Conservation (phyloP, 2,888 invertebrate genomes). For the Scaptomyza parva region DNA sequence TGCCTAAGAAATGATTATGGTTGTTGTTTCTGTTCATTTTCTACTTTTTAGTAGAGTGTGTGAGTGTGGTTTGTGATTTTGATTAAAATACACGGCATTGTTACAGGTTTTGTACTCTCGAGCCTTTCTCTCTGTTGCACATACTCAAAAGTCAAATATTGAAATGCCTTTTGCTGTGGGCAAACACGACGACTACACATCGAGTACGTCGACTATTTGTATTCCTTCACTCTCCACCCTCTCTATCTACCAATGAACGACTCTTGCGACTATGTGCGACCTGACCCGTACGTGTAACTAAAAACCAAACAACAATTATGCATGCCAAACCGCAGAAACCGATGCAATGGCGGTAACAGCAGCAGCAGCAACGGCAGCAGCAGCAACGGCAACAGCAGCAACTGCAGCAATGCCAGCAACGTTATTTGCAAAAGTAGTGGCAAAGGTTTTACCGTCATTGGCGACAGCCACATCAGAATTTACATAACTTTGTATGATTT, state of each 20-base stretch:
- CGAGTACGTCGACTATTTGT: constrained; percentile 13
- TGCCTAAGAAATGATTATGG: constrained; percentile 71
- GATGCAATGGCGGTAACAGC: constrained; percentile 56
- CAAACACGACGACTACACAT: too few relatives aligned
- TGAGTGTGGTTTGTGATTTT: constrained; percentile 45
- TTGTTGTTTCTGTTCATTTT: constrained; percentile 39
- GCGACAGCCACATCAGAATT: constrained; percentile 69
- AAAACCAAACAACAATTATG: constrained; percentile 79
- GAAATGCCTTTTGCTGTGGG: constrained; percentile 30
- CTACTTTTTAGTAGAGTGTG: too few relatives aligned
- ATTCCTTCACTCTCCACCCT: not conserved
- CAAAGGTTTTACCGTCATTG: constrained; percentile 17
- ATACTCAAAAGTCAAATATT: constrained; percentile 27
- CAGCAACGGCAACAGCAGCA: constrained; percentile 35
- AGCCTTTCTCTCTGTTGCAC: not conserved
- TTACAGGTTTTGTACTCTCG: not conserved
- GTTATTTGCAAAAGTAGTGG: not conserved
- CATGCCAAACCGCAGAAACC: constrained; percentile 76
- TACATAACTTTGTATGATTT: constrained; percentile 78
- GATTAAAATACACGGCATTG: constrained; percentile 53
- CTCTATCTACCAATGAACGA: constrained; percentile 32
- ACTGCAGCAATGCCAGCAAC: constrained; percentile 25
- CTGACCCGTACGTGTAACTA: constrained; percentile 68
- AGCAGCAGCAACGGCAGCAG: constrained; percentile 41
- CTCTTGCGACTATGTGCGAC: constrained; percentile 30